These are phyloP conservation scores for Pachyuromys duprasi DNA, from an alignment of 2,797 vertebrate species.

Conservation along the genomic window DNA sequence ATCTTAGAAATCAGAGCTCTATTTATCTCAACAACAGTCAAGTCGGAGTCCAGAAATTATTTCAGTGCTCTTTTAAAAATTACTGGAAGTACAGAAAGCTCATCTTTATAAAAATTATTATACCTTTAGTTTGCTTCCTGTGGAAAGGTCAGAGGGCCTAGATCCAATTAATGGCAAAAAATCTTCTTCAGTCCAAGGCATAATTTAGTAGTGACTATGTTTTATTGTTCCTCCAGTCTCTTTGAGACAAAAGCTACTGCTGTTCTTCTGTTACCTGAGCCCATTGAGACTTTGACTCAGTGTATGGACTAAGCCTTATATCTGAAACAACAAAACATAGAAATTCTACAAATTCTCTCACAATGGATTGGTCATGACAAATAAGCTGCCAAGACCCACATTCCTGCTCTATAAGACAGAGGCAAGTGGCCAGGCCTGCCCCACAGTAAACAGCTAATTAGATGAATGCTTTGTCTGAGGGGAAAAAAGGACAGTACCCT, in stretches of 20 bases:
- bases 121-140: conserved; percentile 87
- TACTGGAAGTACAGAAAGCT: conserved; percentile 85
- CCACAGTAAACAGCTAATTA: neutral
- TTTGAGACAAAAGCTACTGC: conserved; percentile 70
- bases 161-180: conserved; percentile 86
- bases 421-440: neutral
- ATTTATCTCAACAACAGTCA: conserved; percentile 22
- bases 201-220: conserved; percentile 84
- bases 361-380: neutral
- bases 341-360: neutral
- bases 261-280: conserved; percentile 21
- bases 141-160: conserved; percentile 85
- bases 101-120: conserved; percentile 87
- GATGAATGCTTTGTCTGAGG: neutral
- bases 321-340: neutral
- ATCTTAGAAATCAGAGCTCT: neutral
- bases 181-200: conserved; percentile 73
- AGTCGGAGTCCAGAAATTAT: conserved; percentile 84
- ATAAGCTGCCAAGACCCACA: neutral
- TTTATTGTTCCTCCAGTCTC: conserved; percentile 77
- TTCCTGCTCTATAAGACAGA: neutral
- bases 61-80: conserved; percentile 72
- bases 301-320: neutral
- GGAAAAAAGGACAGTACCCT: too few species aligned
- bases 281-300: neutral